These are phyloP conservation scores for Albula goreensis DNA, from an alignment of 2,113 vertebrate species.

Conservation along the genomic window DNA sequence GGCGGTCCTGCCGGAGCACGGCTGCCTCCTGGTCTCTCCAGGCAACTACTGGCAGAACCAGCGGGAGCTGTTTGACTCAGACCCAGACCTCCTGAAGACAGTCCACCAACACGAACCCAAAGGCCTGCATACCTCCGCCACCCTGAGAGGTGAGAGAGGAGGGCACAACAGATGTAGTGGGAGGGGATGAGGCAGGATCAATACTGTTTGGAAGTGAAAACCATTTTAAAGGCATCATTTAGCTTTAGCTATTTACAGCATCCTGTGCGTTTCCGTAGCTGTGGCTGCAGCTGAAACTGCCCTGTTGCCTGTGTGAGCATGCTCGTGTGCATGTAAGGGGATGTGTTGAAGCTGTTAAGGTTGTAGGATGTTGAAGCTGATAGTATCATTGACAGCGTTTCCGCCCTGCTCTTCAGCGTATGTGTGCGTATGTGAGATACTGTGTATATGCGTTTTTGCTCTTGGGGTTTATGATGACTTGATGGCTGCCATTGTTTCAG, in stretches of 20 bases:
- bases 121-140: conserved; percentile 90
- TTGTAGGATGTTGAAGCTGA: neutral
- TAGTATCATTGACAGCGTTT: neutral
- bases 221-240: neutral
- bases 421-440: neutral
- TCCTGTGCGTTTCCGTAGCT: neutral
- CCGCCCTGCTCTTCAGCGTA: neutral
- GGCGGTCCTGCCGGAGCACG: conserved; percentile 86
- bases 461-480: neutral
- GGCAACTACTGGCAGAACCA: conserved; percentile 98
- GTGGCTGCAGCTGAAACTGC: neutral
- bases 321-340: too few relatives aligned
- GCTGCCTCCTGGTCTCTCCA: conserved; percentile 91
- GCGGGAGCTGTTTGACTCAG: conserved; percentile 83
- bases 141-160: conserved; percentile 79
- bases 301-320: too few relatives aligned
- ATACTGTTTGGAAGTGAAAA: neutral
- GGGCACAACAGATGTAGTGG: conserved; percentile 59
- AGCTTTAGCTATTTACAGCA: neutral
- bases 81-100: conserved; percentile 89
- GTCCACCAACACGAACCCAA: conserved; percentile 95
- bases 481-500: conserved; percentile 62
- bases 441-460: neutral
- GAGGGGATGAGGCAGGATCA: neutral
- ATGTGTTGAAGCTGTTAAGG: too few relatives aligned